These are phyloP conservation scores for Lycopodina hypogea DNA, from an alignment of 37 sponge, comb jelly and placozoan species.

Conservation along the genomic window DNA sequence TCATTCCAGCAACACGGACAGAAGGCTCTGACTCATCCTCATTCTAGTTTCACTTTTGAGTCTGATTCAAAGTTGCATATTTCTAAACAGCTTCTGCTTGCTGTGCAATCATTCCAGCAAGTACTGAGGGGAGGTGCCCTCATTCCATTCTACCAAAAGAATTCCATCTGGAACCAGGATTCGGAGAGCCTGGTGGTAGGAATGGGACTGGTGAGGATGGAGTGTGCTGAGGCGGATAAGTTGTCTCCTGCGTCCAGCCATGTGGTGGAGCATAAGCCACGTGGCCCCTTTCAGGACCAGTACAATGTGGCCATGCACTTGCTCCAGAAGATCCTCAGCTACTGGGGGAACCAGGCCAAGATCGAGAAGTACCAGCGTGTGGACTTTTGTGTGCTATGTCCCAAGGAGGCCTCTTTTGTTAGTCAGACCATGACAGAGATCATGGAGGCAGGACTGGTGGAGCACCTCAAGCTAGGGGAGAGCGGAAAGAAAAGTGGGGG, in stretches of 20 bases:
- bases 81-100: slow-evolving; percentile 6
- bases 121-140: slow-evolving; percentile 23
- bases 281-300: slow-evolving; percentile 56
- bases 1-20: not conserved
- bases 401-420: slow-evolving; percentile 21
- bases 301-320: slow-evolving; percentile 49
- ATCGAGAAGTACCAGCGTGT: slow-evolving; percentile 39
- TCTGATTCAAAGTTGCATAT: slow-evolving; percentile 2
- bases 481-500: not conserved
- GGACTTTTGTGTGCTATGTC: slow-evolving; percentile 58
- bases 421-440: slow-evolving; percentile 12
- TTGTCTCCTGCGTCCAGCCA: slow-evolving; percentile 28
- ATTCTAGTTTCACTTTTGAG: not conserved
- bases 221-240: slow-evolving; percentile 7
- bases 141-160: slow-evolving; percentile 22
- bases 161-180: not conserved
- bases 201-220: slow-evolving; percentile 1
- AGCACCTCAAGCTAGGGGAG: slow-evolving; percentile 6
- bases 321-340: slow-evolving; percentile 34
- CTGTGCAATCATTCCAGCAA: slow-evolving; percentile 10
- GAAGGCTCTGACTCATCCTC: not conserved
- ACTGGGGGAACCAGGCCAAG: slow-evolving; percentile 3
- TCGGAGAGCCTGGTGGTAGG: not conserved
- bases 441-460: slow-evolving; percentile 22
- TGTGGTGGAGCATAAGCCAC: slow-evolving; percentile 48